Evolutionary conservation across 1,140 invertebrate genomes (phyloP).

Genomic region (Cylas formicarius): DNA sequence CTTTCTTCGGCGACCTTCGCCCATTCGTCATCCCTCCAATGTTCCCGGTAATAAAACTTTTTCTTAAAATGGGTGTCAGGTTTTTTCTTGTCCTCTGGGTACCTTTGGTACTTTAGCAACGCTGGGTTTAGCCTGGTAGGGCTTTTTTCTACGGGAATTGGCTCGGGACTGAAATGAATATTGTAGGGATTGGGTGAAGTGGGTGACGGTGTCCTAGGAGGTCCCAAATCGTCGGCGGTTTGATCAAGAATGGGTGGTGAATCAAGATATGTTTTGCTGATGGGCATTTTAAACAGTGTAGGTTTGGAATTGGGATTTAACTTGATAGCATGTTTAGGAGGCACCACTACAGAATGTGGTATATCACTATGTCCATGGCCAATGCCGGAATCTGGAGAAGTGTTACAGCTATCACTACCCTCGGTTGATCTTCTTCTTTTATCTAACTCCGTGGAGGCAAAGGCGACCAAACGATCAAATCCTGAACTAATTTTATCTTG

Average conservation of each 20-base stretch:
- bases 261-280: constrained; percentile 39
- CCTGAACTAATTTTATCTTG: constrained; percentile 79
- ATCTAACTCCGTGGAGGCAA: constrained; percentile 77
- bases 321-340: constrained; percentile 39
- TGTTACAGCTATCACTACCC: constrained; percentile 60
- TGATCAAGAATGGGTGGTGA: constrained; percentile 45
- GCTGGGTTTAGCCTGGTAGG: constrained; percentile 40
- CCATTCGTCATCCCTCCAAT: constrained; percentile 48
- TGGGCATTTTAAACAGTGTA: constrained; percentile 41
- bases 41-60: constrained; percentile 66
- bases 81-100: constrained; percentile 44
- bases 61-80: constrained; percentile 67
- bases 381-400: constrained; percentile 69
- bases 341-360: constrained; percentile 49
- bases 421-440: constrained; percentile 70
- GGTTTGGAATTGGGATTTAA: constrained; percentile 37
- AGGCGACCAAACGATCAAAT: constrained; percentile 79
- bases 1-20: constrained; percentile 27
- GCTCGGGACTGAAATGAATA: constrained; percentile 42
- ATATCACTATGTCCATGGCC: constrained; percentile 54
- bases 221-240: constrained; percentile 47
- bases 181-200: constrained; percentile 48
- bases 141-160: constrained; percentile 28
- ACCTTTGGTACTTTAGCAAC: constrained; percentile 57
- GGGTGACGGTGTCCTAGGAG: constrained; percentile 61